phyloP scores from a whole-genome alignment of 2,888 invertebrate species.

The Mimachlamys varia region DNA sequence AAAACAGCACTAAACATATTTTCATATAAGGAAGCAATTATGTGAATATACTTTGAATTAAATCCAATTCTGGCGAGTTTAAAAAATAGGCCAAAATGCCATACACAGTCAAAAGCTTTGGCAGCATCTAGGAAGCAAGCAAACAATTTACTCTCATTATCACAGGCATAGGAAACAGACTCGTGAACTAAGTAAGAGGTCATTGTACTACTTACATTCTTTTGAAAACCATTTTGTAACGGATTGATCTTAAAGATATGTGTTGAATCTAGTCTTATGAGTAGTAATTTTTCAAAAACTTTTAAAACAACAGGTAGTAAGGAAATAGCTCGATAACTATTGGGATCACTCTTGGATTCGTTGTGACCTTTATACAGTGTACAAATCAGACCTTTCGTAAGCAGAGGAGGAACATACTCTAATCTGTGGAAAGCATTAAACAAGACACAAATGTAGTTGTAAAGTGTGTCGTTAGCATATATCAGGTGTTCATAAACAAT shows the following conservation, averaged over 20 bases:
- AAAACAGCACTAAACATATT: neutral
- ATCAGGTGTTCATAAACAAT: neutral
- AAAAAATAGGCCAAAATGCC: conserved; percentile 37
- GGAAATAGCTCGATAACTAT: neutral
- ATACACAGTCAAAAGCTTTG: conserved; percentile 41
- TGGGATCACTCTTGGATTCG: neutral
- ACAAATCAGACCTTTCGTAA: neutral
- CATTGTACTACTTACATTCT: neutral
- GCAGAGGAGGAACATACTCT: neutral
- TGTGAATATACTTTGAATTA: neutral
- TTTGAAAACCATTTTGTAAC: neutral
- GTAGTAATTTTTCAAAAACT: conserved; percentile 2
- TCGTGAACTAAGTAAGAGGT: conserved; percentile 32
- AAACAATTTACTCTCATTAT: neutral
- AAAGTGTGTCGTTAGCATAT: neutral
- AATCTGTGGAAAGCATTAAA: neutral
- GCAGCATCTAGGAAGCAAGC: conserved; percentile 29
- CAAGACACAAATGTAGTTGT: neutral
- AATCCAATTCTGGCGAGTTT: conserved; percentile 19
- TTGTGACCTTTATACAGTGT: neutral
- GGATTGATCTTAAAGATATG: neutral
- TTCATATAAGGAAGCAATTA: neutral
- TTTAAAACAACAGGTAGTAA: neutral
- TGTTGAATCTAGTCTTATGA: neutral
- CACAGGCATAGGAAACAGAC: neutral